Conservation (phyloP, 1,140 invertebrate genomes). For the Atopsyche davidsoni region DNA sequence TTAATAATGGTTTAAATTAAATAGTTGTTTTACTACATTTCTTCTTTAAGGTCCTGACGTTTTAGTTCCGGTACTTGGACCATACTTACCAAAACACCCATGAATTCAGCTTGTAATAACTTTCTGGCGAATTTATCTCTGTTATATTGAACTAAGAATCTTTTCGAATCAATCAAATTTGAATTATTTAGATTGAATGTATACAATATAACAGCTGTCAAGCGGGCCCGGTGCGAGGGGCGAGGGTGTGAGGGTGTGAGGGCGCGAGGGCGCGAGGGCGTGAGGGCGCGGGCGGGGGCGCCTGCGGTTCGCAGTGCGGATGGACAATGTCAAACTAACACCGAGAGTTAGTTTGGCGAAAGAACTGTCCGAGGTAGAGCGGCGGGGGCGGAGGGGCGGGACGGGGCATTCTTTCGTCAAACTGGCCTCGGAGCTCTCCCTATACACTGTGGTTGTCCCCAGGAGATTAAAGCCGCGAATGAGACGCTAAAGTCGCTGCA, state of each 20-base stretch:
- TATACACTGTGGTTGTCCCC: slow-evolving; percentile 28
- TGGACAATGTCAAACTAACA: slow-evolving; percentile 32
- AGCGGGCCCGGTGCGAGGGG: slow-evolving; percentile 17
- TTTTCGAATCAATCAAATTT: too few species aligned
- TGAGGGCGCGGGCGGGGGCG: slow-evolving; percentile 17
- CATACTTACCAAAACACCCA: too few species aligned
- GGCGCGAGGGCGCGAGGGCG: slow-evolving; percentile 20
- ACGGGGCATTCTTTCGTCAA: slow-evolving; percentile 30
- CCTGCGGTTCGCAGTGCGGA: slow-evolving; percentile 24
- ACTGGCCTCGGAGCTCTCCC: slow-evolving; percentile 13
- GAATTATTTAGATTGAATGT: too few species aligned
- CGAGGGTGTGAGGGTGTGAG: slow-evolving; percentile 15
- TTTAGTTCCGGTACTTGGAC: too few species aligned
- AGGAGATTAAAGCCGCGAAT: slow-evolving; percentile 76
- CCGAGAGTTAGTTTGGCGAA: slow-evolving; percentile 32
- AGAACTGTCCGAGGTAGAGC: slow-evolving; percentile 39
- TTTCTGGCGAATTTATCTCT: too few species aligned
- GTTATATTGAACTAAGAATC: too few species aligned
- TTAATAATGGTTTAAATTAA: too few species aligned
- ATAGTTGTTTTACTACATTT: too few species aligned
- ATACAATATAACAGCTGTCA: too few species aligned
- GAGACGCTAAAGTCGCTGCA: slow-evolving; percentile 72
- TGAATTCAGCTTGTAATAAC: too few species aligned
- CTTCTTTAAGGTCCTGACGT: too few species aligned
- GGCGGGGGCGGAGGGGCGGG: slow-evolving; percentile 31